Percentiles rank a stretch among this genome's conserved stretches.
These are phyloP conservation scores for Micoletzkya japonica DNA, from an alignment of 2,888 invertebrate species.

Conservation along the genomic window DNA sequence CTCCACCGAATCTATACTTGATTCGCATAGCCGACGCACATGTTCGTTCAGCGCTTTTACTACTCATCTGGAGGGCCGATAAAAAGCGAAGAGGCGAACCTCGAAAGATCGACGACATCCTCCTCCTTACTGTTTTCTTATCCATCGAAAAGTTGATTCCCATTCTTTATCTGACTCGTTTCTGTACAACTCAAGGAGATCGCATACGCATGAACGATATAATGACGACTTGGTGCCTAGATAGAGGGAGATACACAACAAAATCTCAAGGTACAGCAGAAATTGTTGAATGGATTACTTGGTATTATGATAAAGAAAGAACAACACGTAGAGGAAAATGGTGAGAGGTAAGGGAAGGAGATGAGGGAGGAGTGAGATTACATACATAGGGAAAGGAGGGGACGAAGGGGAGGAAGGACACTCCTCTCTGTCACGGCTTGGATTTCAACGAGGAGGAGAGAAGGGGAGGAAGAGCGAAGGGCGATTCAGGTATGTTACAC, in stretches of 20 bases:
- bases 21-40: background rate
- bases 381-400: background rate
- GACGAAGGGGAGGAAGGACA: conserved; percentile 3
- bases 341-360: background rate
- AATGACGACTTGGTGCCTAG: no score
- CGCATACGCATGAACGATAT: background rate
- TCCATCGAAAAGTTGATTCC: background rate
- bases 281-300: no score
- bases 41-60: background rate
- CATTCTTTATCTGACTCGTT: background rate
- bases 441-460: conserved; percentile 15
- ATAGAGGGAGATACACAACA: no score
- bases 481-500: background rate
- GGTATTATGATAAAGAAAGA: no score
- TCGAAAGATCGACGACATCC: conserved; percentile 18
- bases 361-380: background rate
- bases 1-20: conserved; percentile 30
- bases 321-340: background rate
- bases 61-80: no score
- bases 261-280: background rate
- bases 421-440: background rate
- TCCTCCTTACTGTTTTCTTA: background rate
- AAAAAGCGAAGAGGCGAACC: no score
- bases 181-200: background rate
- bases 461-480: background rate